phyloP scores from a whole-genome alignment of 2,797 vertebrate species.

The Cirrhinus mrigala region DNA sequence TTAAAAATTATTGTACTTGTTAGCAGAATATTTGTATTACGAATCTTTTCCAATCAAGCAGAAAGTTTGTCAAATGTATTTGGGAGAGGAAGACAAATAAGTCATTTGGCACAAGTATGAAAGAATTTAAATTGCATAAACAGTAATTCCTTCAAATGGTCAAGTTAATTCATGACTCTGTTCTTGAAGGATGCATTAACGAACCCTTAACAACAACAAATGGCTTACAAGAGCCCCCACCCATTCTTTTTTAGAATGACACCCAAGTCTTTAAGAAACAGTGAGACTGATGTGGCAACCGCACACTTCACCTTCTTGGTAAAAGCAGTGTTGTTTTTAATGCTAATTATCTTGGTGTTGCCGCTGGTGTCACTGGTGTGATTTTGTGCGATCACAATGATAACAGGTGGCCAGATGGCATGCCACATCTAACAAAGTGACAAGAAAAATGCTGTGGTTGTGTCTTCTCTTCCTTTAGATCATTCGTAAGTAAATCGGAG shows the following conservation, averaged over 20 bases:
- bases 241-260: not conserved
- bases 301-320: constrained; percentile 20
- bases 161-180: not conserved
- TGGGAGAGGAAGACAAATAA: not conserved
- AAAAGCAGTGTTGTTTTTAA: constrained; percentile 34
- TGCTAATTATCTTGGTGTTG: constrained; percentile 37
- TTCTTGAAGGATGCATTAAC: not conserved
- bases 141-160: not conserved
- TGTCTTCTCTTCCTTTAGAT: constrained; percentile 31
- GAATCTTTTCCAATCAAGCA: not conserved
- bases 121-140: not conserved
- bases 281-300: not conserved
- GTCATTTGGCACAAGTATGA: not conserved
- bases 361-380: constrained; percentile 36
- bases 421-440: constrained; percentile 27
- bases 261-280: not conserved
- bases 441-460: constrained; percentile 31
- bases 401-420: constrained; percentile 56
- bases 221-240: not conserved
- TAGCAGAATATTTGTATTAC: not conserved
- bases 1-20: not conserved
- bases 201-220: not conserved
- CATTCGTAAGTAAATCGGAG: constrained; percentile 33
- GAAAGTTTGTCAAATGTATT: not conserved
- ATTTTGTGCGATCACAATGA: constrained; percentile 31